Base-by-base conservation (phyloP, 1,140 invertebrate genomes). In the Drosophila punjabiensis region DNA sequence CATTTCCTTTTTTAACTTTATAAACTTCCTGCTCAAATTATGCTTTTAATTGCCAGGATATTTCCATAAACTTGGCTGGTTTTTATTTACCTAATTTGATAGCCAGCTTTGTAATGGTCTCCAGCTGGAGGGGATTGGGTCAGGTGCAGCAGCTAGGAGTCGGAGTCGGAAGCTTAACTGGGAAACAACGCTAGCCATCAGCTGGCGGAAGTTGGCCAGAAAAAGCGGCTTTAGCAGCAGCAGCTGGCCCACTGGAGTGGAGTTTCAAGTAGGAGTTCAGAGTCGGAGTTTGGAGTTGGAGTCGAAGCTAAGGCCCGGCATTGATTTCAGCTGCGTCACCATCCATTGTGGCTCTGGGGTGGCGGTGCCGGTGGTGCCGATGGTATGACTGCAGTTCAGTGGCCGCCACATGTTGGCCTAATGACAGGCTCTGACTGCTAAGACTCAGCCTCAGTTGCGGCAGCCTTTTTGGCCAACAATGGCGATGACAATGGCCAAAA, bases 271-370 rank as follows among this genome's bases (percentile, higher is more conserved):
- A 58, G 58, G 52, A 68, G 62, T 67, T 75, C 8, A 24, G 24
- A 24, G 24, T 24, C 24, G 3, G 3, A 24, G 24, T 3, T 3
- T 24, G 60, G 11, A 20, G 24, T 28, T 16, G 35, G n/a, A 41
- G 33, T 35, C 30, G 43, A 7, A 47, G 47, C 28, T 33, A 58
- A 33, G 50, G 33, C 56, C 48, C 48, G 66, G 81, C 84, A 88
- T 89, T 88, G 84, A 88, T 88, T 88, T 88, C 85, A 84, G 85
- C 85, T 88, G 85, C 85, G 85, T 88, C 85, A 88, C 77, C 81
- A 45, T 43, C 78, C 83, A 78, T 87, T 79, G 79, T 82, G 78
- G 63, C 62, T 32, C 28, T 47, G 28, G 50, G 37, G 63, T 61
- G 33, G 47, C 47, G 67, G 24, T 24, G 3, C 20, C 35, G 30